Conservation (phyloP, 1,140 invertebrate species). For the Trichogramma pretiosum region DNA sequence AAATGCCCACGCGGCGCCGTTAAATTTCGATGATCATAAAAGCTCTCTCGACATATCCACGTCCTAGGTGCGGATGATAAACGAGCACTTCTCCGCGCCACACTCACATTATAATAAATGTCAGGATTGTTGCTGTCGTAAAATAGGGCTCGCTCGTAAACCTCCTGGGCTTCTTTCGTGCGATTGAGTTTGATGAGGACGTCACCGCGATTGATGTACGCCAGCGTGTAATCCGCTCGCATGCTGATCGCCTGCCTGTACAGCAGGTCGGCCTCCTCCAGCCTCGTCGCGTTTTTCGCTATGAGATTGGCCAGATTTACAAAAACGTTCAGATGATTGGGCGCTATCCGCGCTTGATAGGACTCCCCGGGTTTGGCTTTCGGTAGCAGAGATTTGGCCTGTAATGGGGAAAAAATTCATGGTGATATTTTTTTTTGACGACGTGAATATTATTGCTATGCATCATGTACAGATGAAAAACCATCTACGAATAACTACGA, state of each 20-base stretch:
- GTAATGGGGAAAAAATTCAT: too few species aligned
- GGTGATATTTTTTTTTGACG: background rate
- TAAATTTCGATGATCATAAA: too few species aligned
- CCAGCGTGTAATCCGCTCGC: constrained; percentile 93
- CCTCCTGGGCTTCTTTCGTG: constrained; percentile 88
- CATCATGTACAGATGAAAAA: background rate
- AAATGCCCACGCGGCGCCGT: background rate
- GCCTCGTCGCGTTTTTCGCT: constrained; percentile 80
- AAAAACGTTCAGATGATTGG: constrained; percentile 93
- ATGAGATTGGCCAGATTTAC: constrained; percentile 92
- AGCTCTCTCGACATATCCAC: too few species aligned
- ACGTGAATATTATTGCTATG: background rate
- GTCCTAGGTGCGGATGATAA: background rate
- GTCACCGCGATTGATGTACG: constrained; percentile 94
- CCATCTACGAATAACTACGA: background rate
- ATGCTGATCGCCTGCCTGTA: constrained; percentile 93
- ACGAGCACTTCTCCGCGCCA: too few species aligned
- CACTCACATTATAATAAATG: constrained; percentile 91
- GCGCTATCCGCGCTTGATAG: constrained; percentile 90
- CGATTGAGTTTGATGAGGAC: constrained; percentile 91
- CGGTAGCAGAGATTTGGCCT: constrained; percentile 81
- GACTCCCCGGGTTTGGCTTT: constrained; percentile 85
- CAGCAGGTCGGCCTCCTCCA: constrained; percentile 88
- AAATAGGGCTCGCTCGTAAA: constrained; percentile 85
- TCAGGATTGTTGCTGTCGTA: constrained; percentile 94